These are phyloP conservation scores for Macrophya alboannulata DNA, from an alignment of 2,888 invertebrate species.

Conservation along the genomic window DNA sequence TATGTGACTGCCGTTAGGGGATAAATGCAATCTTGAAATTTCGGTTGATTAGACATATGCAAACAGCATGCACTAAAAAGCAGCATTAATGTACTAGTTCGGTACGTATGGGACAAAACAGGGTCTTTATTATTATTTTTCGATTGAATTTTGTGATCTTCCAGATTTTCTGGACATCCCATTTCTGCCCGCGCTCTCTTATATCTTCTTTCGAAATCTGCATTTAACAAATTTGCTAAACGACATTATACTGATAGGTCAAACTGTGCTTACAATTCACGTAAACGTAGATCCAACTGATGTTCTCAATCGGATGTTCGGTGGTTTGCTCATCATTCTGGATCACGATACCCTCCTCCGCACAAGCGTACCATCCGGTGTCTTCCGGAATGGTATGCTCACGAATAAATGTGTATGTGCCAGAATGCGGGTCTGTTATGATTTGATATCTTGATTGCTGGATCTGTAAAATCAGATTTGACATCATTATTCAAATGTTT, in stretches of 20 bases:
- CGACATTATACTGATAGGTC: too few species aligned
- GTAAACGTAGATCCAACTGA: constrained; percentile 74
- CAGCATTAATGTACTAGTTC: too few species aligned
- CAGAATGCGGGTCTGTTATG: not conserved
- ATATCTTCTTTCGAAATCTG: too few species aligned
- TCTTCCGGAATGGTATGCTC: constrained; percentile 68
- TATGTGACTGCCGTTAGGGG: not conserved
- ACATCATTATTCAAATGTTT: not conserved
- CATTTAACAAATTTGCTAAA: too few species aligned
- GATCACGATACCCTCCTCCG: constrained; percentile 62
- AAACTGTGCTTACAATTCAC: constrained; percentile 72
- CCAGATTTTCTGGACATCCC: too few species aligned
- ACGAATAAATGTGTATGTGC: constrained; percentile 55
- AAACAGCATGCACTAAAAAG: not conserved
- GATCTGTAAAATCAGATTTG: not conserved
- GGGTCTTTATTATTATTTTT: too few species aligned
- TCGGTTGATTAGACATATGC: not conserved
- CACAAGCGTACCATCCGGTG: constrained; percentile 77
- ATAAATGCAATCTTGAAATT: not conserved
- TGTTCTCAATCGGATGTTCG: constrained; percentile 60
- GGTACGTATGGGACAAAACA: too few species aligned
- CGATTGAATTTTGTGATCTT: too few species aligned
- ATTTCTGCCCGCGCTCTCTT: too few species aligned
- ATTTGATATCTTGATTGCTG: constrained; percentile 14
- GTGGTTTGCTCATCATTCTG: constrained; percentile 56